These are phyloP conservation scores for Aspidapion aeneum DNA, from an alignment of 2,888 invertebrate species.

Conservation along the genomic window DNA sequence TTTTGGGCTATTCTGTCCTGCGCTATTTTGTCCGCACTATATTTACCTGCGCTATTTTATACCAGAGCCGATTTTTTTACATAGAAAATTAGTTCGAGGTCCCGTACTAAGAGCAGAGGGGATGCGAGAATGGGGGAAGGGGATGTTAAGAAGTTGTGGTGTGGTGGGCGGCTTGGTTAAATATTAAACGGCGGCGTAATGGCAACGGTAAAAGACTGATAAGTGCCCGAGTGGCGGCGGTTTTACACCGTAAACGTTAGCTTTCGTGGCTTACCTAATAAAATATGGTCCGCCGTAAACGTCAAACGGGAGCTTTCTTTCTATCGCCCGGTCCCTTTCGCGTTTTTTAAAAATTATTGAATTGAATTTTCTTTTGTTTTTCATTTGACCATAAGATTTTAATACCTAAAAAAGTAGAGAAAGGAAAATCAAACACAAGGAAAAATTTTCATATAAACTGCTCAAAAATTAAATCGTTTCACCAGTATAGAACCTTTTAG, in stretches of 20 bases:
- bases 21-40: no score
- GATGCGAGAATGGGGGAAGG: neutral
- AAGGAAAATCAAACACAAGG: neutral
- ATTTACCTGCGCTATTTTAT: no score
- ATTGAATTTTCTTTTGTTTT: neutral
- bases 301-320: neutral
- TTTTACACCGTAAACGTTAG: conserved; percentile 2
- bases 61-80: no score
- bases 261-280: neutral
- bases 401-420: no score
- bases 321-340: neutral
- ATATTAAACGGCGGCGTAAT: conserved; percentile 27
- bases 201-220: conserved; percentile 29
- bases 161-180: conserved; percentile 22
- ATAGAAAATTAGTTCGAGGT: no score
- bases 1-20: no score
- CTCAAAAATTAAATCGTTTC: no score
- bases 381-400: no score
- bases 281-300: neutral
- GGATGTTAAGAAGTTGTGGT: neutral
- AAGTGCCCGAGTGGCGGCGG: conserved; percentile 26
- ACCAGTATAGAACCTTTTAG: no score
- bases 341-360: neutral
- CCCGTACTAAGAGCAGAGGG: neutral
- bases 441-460: no score